phyloP scores from a whole-genome alignment of 2,888 invertebrate genomes.

The Netelia virgata region DNA sequence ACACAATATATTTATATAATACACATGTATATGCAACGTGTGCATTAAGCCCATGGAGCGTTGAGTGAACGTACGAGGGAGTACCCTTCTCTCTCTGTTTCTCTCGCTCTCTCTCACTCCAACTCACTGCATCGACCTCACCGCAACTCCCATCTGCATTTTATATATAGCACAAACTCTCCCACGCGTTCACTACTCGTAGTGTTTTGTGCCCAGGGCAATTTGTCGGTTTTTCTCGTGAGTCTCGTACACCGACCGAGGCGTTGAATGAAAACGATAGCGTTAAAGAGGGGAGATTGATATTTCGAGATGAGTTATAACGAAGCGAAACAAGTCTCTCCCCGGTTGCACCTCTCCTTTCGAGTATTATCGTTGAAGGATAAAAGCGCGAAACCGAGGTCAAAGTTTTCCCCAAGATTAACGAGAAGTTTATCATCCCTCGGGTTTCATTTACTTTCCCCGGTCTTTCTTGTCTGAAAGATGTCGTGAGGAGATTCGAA shows the following conservation, averaged over 20 bases:
- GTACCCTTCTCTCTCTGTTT: conserved; percentile 49
- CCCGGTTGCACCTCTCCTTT: neutral
- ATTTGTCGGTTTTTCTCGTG: conserved; percentile 69
- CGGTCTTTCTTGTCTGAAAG: neutral
- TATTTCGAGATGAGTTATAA: conserved; percentile 40
- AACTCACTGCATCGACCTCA: conserved; percentile 68
- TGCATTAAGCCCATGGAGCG: conserved; percentile 39
- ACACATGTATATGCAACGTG: conserved; percentile 25
- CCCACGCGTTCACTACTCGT: conserved; percentile 70
- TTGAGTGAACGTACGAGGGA: conserved; percentile 51
- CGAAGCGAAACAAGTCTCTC: conserved; percentile 5
- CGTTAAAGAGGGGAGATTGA: conserved; percentile 49
- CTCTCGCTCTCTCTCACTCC: conserved; percentile 48
- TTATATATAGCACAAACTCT: conserved; percentile 67
- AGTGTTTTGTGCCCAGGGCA: conserved; percentile 58
- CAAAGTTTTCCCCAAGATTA: no score
- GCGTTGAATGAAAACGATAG: conserved; percentile 66
- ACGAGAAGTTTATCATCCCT: no score
- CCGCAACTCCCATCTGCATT: conserved; percentile 69
- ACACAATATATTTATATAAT: no score
- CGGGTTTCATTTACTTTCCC: no score
- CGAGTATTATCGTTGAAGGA: no score
- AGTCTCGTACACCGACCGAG: conserved; percentile 54
- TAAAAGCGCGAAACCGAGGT: no score
- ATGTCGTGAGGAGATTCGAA: conserved; percentile 30